These are phyloP conservation scores for Microchrysa polita DNA, from an alignment of 2,888 invertebrate species.

Conservation along the genomic window DNA sequence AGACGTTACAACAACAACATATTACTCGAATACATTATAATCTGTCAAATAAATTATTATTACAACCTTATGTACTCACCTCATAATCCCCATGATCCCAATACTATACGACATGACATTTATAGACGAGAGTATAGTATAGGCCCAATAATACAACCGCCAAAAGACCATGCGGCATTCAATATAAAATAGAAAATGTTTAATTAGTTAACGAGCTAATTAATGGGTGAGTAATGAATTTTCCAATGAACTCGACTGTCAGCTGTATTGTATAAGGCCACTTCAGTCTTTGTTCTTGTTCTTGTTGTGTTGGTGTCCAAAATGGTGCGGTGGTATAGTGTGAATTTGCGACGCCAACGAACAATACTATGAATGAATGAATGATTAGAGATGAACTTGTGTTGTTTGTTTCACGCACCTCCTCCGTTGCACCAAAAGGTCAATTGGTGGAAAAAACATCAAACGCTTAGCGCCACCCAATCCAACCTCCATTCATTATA, in stretches of 20 bases:
- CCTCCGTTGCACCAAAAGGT: conserved; percentile 23
- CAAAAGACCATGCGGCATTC: conserved; percentile 7
- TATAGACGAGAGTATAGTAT: too few relatives aligned
- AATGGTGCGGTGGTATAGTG: too few relatives aligned
- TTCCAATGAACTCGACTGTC: background rate
- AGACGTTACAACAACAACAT: too few relatives aligned
- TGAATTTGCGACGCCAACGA: too few relatives aligned
- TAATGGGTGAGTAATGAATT: background rate
- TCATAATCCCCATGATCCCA: conserved; percentile 19
- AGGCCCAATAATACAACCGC: too few relatives aligned
- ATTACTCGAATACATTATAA: too few relatives aligned
- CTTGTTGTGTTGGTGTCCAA: too few relatives aligned
- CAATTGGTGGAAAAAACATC: conserved; percentile 25
- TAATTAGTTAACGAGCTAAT: conserved; percentile 10
- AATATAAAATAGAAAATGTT: conserved; percentile 16
- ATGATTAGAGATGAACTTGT: conserved; percentile 16
- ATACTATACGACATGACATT: conserved; percentile 4
- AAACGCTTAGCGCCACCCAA: too few relatives aligned
- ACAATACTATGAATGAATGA: background rate
- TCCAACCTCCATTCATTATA: too few relatives aligned
- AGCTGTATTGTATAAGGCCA: too few relatives aligned
- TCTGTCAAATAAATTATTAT: background rate
- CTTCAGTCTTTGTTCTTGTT: too few relatives aligned
- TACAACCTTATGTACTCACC: too few relatives aligned
- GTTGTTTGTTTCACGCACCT: conserved; percentile 5